Conservation (phyloP, 2,888 invertebrate species). For the Hirtodrosophila cameraria region DNA sequence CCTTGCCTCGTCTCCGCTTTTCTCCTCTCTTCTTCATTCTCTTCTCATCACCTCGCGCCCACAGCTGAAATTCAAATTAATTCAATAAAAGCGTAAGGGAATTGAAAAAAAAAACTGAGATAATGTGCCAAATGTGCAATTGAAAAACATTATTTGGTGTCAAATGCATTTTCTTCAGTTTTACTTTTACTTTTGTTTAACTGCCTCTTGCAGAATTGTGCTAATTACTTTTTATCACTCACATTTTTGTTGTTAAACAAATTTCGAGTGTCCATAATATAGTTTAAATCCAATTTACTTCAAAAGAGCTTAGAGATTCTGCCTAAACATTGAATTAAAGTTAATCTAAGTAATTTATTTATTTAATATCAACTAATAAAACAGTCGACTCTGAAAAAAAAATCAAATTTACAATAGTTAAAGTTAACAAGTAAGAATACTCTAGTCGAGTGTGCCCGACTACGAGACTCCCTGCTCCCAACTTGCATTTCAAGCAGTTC, state of each 20-base stretch:
- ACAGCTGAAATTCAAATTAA: slow-evolving; percentile 51
- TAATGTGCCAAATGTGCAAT: slow-evolving; percentile 41
- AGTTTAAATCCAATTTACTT: neutral
- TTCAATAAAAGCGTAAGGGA: slow-evolving; percentile 60
- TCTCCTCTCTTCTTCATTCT: no score
- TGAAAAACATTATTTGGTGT: slow-evolving; percentile 23
- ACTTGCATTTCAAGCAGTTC: no score
- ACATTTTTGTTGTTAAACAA: slow-evolving; percentile 27
- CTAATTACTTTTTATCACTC: slow-evolving; percentile 15
- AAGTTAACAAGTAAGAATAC: no score
- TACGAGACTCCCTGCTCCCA: no score
- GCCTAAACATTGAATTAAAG: no score
- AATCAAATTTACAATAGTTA: no score
- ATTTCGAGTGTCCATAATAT: neutral
- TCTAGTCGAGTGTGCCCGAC: no score
- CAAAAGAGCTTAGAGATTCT: neutral
- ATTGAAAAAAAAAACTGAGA: slow-evolving; percentile 30
- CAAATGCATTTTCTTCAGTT: slow-evolving; percentile 9
- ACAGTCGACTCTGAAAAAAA: no score
- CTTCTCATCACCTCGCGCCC: slow-evolving; percentile 8
- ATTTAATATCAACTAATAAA: no score
- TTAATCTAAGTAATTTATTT: no score
- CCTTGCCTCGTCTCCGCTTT: neutral
- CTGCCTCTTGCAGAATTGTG: slow-evolving; percentile 16
- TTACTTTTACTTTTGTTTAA: slow-evolving; percentile 42